Conservation (phyloP, 2,797 vertebrate genomes). For the Clarias fuscus region DNA sequence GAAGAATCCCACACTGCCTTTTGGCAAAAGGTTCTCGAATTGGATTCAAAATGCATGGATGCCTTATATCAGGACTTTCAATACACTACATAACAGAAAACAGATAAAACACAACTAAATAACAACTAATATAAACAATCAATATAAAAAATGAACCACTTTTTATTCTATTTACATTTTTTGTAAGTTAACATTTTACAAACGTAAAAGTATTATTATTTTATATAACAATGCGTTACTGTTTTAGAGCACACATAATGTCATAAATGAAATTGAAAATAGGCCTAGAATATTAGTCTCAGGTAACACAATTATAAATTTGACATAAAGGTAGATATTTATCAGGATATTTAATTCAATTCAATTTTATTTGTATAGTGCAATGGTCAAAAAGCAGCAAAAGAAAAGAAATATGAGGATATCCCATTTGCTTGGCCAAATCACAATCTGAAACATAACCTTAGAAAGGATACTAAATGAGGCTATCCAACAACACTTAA, state of each 20-base stretch:
- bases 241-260: background rate
- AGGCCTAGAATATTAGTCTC: background rate
- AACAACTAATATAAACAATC: background rate
- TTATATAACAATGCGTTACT: background rate
- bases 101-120: background rate
- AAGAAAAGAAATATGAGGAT: background rate
- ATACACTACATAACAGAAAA: slow-evolving; percentile 78
- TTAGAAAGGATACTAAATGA: background rate
- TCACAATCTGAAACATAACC: background rate
- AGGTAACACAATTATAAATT: background rate
- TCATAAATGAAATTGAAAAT: background rate
- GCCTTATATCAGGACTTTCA: slow-evolving; percentile 86
- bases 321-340: background rate
- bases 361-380: no score
- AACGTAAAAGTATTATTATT: background rate
- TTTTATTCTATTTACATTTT: background rate
- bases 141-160: background rate
- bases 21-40: slow-evolving; percentile 92
- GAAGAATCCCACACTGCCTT: slow-evolving; percentile 86
- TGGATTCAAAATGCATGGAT: slow-evolving; percentile 88
- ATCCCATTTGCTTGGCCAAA: background rate
- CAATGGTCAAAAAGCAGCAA: no score
- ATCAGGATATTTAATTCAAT: background rate
- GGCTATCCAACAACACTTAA: background rate
- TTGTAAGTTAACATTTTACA: background rate